Conservation (phyloP, 2,797 vertebrate genomes). For the Basileuterus tristriatus region DNA sequence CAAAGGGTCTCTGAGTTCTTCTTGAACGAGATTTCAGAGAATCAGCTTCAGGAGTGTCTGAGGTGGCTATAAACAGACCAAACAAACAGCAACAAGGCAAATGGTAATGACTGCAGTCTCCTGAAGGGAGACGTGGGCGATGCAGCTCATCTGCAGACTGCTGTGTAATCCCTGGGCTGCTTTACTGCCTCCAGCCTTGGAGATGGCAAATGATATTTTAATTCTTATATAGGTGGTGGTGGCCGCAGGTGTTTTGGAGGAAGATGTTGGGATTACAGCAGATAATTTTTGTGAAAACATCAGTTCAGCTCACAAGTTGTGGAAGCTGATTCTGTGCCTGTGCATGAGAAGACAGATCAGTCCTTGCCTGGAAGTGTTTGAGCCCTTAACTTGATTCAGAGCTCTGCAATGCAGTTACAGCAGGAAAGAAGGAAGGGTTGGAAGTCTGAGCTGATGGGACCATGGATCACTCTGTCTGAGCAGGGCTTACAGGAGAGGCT, state of each 20-base stretch:
- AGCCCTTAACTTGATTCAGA: neutral
- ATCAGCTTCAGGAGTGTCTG: neutral
- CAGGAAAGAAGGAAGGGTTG: neutral
- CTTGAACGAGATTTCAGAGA: neutral
- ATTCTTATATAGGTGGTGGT: neutral
- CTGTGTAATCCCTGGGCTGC: neutral
- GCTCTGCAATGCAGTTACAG: neutral
- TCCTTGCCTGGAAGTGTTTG: neutral
- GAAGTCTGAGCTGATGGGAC: neutral
- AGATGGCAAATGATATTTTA: neutral
- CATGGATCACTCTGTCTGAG: neutral
- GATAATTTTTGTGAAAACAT: neutral
- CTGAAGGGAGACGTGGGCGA: neutral
- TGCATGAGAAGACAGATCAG: rapidly evolving
- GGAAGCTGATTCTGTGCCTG: neutral
- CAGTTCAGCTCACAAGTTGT: neutral
- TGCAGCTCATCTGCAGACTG: neutral
- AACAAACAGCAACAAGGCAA: neutral
- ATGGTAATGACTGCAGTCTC: neutral
- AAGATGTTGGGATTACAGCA: neutral
- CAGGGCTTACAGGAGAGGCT: neutral
- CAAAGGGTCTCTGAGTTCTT: neutral
- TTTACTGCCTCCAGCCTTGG: neutral
- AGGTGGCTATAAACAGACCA: neutral
- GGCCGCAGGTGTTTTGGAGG: neutral